phyloP scores from a whole-genome alignment of 2,888 invertebrate species.

The Hyposoter dolosus region DNA sequence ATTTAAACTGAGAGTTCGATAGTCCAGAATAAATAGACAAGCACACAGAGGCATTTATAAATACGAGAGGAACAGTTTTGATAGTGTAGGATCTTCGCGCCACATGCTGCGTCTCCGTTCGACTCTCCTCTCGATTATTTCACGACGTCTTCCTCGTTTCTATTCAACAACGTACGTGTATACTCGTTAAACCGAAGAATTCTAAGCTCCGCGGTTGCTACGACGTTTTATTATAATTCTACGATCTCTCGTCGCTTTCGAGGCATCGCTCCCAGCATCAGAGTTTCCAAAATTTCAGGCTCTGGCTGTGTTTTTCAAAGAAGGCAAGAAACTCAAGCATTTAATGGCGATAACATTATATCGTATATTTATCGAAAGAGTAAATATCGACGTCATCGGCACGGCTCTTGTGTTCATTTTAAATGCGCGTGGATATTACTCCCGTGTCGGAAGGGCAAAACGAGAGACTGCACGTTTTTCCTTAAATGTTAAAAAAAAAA shows the following conservation, averaged over 20 bases:
- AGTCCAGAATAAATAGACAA: conserved; percentile 33
- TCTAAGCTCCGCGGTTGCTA: conserved; percentile 67
- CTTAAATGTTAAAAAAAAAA: neutral
- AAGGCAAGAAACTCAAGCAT: conserved; percentile 57
- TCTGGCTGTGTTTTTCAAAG: conserved; percentile 61
- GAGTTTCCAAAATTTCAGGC: conserved; percentile 61
- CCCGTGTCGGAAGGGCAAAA: conserved; percentile 74
- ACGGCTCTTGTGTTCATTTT: conserved; percentile 53
- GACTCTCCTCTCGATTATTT: conserved; percentile 35
- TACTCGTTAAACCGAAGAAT: conserved; percentile 77
- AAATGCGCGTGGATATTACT: conserved; percentile 71
- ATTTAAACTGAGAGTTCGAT: conserved; percentile 63
- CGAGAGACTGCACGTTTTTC: conserved; percentile 35
- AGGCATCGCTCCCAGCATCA: conserved; percentile 25
- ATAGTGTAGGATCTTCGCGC: conserved; percentile 20
- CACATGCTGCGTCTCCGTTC: conserved; percentile 4
- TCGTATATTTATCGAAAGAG: conserved; percentile 78
- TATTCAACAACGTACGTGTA: conserved; percentile 56
- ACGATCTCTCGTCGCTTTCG: conserved; percentile 39
- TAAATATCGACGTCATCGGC: conserved; percentile 74
- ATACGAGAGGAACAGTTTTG: conserved; percentile 21
- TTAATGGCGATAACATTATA: conserved; percentile 78
- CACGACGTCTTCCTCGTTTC: conserved; percentile 28
- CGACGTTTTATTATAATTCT: conserved; percentile 71
- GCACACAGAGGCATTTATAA: conserved; percentile 1